These are phyloP conservation scores for Tamandua tetradactyla DNA, from an alignment of 2,797 vertebrate species.

Conservation along the genomic window DNA sequence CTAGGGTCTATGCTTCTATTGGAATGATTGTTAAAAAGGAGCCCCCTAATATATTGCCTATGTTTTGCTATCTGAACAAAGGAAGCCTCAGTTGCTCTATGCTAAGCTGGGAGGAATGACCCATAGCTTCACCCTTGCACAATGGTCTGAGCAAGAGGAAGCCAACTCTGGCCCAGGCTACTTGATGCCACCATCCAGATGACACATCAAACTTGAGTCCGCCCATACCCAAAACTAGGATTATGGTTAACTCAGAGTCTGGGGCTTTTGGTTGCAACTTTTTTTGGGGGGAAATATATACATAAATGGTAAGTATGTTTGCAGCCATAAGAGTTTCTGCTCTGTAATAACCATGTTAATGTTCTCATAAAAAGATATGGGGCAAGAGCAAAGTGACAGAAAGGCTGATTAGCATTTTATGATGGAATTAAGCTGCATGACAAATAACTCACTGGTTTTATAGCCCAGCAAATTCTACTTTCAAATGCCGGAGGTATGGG, in stretches of 20 bases:
- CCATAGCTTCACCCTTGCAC: neutral
- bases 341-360: conserved; percentile 87
- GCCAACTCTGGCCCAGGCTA: neutral
- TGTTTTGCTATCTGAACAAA: neutral
- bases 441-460: conserved; percentile 84
- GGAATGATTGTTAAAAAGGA: neutral
- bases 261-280: conserved; percentile 45
- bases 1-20: neutral
- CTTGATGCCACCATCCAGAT: conserved; percentile 42
- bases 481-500: conserved; percentile 72
- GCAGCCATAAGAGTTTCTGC: conserved; percentile 85
- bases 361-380: conserved; percentile 88
- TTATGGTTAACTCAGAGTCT: conserved; percentile 50
- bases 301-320: conserved; percentile 81
- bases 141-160: neutral
- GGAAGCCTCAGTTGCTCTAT: neutral
- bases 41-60: neutral
- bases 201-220: neutral
- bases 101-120: neutral
- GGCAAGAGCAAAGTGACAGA: conserved; percentile 84
- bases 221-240: conserved; percentile 43
- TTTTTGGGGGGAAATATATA: conserved; percentile 70
- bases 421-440: conserved; percentile 86
- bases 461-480: conserved; percentile 80
- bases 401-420: conserved; percentile 88